Percentiles rank a stretch among this genome's conserved stretches.
phyloP scores from a whole-genome alignment of 2,113 vertebrate genomes.

The Eudyptes chrysolophus region DNA sequence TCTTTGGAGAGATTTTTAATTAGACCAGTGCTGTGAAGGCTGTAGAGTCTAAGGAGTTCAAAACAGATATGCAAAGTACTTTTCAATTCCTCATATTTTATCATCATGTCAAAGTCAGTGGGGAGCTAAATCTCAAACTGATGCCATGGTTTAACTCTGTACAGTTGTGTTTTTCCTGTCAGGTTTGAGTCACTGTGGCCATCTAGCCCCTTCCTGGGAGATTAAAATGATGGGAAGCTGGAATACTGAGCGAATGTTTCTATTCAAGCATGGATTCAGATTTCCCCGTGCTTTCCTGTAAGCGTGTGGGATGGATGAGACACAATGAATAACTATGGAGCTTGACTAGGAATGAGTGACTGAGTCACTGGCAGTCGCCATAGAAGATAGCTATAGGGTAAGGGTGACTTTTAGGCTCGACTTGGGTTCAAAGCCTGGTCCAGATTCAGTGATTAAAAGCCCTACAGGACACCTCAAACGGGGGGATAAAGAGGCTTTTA shows the following conservation, averaged over 20 bases:
- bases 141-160: neutral
- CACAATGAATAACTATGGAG: neutral
- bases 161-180: neutral
- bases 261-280: neutral
- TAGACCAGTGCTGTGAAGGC: slow-evolving; percentile 10
- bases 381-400: neutral
- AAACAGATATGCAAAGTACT: slow-evolving; percentile 21
- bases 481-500: neutral
- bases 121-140: slow-evolving; percentile 4
- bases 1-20: slow-evolving; percentile 49
- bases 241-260: neutral
- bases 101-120: neutral
- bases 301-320: neutral
- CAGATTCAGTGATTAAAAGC: neutral
- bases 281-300: neutral
- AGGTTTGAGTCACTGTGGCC: neutral
- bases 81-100: slow-evolving; percentile 38
- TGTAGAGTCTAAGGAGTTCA: neutral
- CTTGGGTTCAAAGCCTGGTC: neutral
- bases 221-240: neutral
- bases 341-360: accelerated
- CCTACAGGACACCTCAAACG: neutral
- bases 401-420: neutral
- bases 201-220: neutral
- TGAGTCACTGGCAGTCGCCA: neutral